Conservation (phyloP, 2,113 vertebrate species). For the Ailuropoda melanoleuca region DNA sequence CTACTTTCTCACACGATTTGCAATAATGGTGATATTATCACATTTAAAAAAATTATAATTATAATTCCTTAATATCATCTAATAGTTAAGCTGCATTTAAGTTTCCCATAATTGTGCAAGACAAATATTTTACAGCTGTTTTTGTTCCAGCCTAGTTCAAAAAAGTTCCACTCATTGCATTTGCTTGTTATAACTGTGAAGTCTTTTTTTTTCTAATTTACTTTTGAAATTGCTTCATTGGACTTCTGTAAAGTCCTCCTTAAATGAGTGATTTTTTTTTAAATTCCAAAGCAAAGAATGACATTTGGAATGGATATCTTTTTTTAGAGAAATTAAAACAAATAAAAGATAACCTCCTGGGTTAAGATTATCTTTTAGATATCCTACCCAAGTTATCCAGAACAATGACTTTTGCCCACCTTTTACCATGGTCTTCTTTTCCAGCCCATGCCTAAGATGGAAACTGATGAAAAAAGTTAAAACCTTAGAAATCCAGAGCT, state of each 20-base stretch:
- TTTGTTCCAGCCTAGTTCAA: neutral
- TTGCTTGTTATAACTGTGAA: neutral
- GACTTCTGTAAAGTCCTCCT: neutral
- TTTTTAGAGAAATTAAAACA: conserved; percentile 26
- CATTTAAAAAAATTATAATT: conserved; percentile 2
- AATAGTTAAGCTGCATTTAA: neutral
- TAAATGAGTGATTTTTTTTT: neutral
- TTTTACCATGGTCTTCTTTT: neutral
- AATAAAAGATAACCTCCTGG: neutral
- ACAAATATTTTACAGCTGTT: neutral
- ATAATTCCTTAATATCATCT: neutral
- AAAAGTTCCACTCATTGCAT: neutral
- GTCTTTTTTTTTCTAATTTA: neutral
- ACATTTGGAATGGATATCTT: neutral
- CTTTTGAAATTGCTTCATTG: conserved; percentile 30
- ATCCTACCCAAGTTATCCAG: neutral
- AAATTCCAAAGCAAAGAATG: neutral
- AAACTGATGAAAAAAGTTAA: neutral
- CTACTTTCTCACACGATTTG: neutral
- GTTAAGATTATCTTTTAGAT: neutral
- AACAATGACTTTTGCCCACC: neutral
- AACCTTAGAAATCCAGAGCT: neutral
- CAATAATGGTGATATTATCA: neutral
- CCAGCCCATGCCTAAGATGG: neutral
- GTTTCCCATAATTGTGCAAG: neutral